These are phyloP conservation scores for Hydrotaea cyrtoneurina DNA, from an alignment of 2,888 invertebrate species.

Conservation along the genomic window DNA sequence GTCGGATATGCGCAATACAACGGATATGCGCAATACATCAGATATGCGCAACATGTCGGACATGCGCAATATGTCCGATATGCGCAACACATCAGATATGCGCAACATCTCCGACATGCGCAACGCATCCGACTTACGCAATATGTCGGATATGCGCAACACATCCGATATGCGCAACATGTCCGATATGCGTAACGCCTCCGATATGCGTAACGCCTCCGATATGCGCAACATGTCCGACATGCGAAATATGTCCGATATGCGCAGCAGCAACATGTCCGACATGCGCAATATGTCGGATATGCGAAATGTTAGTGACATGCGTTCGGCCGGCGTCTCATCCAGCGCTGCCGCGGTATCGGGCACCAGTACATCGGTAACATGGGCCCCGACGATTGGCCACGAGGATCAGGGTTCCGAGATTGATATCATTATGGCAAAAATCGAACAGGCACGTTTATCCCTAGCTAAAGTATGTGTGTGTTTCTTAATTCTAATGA, in stretches of 20 bases:
- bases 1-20: neutral
- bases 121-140: neutral
- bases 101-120: neutral
- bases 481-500: constrained; percentile 58
- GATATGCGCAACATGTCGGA: neutral
- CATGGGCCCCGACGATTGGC: constrained; percentile 81
- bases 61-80: neutral
- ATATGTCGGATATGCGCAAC: neutral
- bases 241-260: neutral
- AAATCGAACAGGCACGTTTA: constrained; percentile 89
- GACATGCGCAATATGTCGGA: constrained; percentile 24
- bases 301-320: constrained; percentile 9
- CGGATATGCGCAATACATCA: constrained; percentile 8
- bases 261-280: neutral
- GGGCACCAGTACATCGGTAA: constrained; percentile 78
- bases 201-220: neutral
- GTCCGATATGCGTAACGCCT: constrained; percentile 9
- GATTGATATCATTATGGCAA: constrained; percentile 96
- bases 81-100: neutral
- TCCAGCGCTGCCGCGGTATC: constrained; percentile 77
- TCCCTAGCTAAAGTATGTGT: constrained; percentile 78
- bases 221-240: neutral
- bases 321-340: constrained; percentile 73
- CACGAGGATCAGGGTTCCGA: constrained; percentile 85
- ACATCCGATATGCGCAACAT: constrained; percentile 14